Evolutionary conservation across 2,797 vertebrate genomes (phyloP).

Genomic region (Merluccius polli): DNA sequence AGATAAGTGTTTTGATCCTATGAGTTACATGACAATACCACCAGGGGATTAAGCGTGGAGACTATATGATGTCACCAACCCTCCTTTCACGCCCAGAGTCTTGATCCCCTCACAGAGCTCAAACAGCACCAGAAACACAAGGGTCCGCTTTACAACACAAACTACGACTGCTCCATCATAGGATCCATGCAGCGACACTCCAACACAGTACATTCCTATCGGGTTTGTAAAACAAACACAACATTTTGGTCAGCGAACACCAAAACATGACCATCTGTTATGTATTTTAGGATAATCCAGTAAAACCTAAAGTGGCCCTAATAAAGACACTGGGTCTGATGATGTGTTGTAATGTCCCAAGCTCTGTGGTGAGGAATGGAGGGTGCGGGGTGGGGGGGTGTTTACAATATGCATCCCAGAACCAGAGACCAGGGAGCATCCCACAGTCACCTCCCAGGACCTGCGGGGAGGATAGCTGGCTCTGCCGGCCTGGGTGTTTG

Average conservation of each 20-base stretch:
- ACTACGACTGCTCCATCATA: not conserved
- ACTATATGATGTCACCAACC: conserved; percentile 33
- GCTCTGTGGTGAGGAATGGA: not conserved
- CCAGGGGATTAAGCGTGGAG: conserved; percentile 28
- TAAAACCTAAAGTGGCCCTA: conserved; percentile 22
- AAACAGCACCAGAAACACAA: conserved; percentile 9
- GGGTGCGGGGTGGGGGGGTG: not conserved
- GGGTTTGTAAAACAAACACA: conserved; percentile 24
- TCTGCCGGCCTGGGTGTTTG: conserved; percentile 22
- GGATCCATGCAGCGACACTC: not conserved
- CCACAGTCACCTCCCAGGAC: conserved; percentile 30
- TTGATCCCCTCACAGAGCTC: conserved; percentile 31
- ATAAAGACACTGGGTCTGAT: not conserved
- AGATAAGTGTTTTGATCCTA: conserved; percentile 45
- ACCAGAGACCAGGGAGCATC: conserved; percentile 21
- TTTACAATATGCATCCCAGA: not conserved
- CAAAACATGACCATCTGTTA: conserved; percentile 28
- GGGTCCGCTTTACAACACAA: conserved; percentile 23
- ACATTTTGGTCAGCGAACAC: conserved; percentile 35
- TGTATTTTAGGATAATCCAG: conserved; percentile 35
- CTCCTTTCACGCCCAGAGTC: conserved; percentile 35
- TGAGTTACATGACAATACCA: conserved; percentile 28
- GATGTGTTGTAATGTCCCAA: not conserved
- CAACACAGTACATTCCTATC: not conserved
- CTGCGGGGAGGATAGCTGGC: conserved; percentile 44